These are phyloP conservation scores for Platorchestia sp. DNA, from an alignment of 1,140 invertebrate species.

Conservation along the genomic window DNA sequence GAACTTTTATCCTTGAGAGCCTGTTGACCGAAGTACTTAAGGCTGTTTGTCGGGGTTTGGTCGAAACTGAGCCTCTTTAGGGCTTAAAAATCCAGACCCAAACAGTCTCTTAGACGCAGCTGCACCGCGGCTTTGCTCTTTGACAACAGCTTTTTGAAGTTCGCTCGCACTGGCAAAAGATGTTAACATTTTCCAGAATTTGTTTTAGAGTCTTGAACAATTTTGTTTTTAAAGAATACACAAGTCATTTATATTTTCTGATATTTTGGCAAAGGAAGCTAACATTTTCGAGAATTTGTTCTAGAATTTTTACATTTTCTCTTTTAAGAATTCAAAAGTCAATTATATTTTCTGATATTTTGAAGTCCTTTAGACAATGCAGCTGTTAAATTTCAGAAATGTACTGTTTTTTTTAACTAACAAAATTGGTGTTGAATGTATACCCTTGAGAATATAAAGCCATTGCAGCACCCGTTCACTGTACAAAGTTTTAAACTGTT, in stretches of 20 bases:
- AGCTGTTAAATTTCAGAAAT: background rate
- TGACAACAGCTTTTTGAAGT: background rate
- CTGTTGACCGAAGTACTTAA: conserved; percentile 26
- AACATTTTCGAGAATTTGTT: too few species aligned
- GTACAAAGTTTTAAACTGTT: too few species aligned
- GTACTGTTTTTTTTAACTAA: too few species aligned
- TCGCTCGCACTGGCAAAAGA: background rate
- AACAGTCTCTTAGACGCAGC: background rate
- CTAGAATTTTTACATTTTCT: too few species aligned
- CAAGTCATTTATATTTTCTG: too few species aligned
- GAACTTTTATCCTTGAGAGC: conserved; percentile 20
- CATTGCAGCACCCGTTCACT: too few species aligned
- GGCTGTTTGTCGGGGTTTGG: conserved; percentile 32
- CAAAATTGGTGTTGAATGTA: too few species aligned
- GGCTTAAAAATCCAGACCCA: background rate
- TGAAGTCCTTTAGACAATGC: background rate
- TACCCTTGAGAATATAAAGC: too few species aligned
- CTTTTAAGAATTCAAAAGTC: too few species aligned
- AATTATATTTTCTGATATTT: too few species aligned
- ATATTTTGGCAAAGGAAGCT: too few species aligned
- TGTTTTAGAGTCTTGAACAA: background rate
- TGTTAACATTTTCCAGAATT: background rate
- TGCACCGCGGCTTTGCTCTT: background rate
- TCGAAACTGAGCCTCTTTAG: conserved; percentile 24
- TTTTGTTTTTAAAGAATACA: too few species aligned